Evolutionary conservation across 1,140 invertebrate genomes (phyloP), one percentile per base, ranked within the genome.

Genomic region (Cherax quadricarinatus): DNA sequence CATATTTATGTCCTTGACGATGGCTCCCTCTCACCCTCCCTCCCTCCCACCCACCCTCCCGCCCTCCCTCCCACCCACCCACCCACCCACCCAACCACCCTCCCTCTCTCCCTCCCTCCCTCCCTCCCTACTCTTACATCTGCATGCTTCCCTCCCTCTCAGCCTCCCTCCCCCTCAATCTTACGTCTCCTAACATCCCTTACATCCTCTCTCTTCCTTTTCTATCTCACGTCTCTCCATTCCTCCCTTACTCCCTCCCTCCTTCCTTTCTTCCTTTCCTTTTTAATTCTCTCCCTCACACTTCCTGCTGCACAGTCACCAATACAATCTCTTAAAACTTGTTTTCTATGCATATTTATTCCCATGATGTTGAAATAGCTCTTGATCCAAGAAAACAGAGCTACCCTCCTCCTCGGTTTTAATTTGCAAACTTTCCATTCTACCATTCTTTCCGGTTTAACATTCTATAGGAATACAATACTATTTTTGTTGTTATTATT

Each of bases 1-100:
- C 82, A 84, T 84, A 62, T 84, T 84, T 84, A 10, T 84, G 82
- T 84, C 82, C 82, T 60, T 60, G 51, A 30, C 53, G 82, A 41
- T 30, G 57, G 82, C 82, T 21, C 70, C 84, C 82, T 85, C 51
- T 78, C 53, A 41, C 57, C 62, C 75, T 80, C 75, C 62, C n/a
- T 85, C 70, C 84, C 82, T 85, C 51, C 60, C 53, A 48, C 57
- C 78, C 53, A 62, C 75, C 49, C 53, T 41, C 24, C 48, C 53
- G 62, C 75, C 78, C 51, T 62, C 78, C 57, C 62, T 51, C 66
- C 41, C 48, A 60, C 48, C 21, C n/a, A 51, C 3, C 1, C 79
- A 3, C 53, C 7, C 60, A 30, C 41, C 30, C 21, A 2, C 24
- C 51, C 48, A 60, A 4, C 16, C 49, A 62, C 6, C 3, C n/a